Evolutionary conservation across 2,113 vertebrate species (phyloP).

Genomic region (Scopus umbretta): DNA sequence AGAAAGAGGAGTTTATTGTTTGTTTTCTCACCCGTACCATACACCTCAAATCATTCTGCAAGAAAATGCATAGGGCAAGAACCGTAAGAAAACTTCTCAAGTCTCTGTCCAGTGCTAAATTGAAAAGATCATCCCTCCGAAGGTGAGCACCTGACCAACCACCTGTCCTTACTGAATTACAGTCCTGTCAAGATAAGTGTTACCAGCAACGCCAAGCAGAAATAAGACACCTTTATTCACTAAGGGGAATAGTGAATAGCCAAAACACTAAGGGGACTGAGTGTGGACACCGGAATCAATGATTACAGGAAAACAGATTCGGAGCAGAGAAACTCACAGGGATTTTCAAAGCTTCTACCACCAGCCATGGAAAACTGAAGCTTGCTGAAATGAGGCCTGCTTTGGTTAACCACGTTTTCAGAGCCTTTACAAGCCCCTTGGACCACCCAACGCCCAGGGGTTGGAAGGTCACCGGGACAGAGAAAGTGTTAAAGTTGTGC

Average conservation of each 20-base stretch:
- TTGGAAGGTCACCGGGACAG: not conserved
- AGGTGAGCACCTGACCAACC: not conserved
- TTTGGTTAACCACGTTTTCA: not conserved
- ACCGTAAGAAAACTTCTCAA: not conserved
- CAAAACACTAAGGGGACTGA: not conserved
- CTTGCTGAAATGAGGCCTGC: rapidly evolving
- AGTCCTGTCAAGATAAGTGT: not conserved
- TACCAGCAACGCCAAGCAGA: not conserved
- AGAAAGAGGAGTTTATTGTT: not conserved
- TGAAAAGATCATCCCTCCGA: not conserved
- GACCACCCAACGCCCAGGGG: not conserved
- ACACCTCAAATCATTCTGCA: not conserved
- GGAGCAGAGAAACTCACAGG: not conserved
- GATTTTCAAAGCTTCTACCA: not conserved
- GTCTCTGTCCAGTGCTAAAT: not conserved
- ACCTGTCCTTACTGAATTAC: not conserved
- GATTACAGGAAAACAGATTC: not conserved
- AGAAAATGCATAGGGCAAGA: not conserved
- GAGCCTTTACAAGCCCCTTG: not conserved
- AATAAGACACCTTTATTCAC: not conserved
- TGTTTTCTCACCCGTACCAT: not conserved
- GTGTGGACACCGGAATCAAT: not conserved
- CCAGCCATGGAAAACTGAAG: rapidly evolving
- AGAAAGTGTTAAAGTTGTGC: not conserved
- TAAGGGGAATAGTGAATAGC: too few species aligned